Conservation (phyloP, 1,140 invertebrate genomes). For the Grapholita molesta region DNA sequence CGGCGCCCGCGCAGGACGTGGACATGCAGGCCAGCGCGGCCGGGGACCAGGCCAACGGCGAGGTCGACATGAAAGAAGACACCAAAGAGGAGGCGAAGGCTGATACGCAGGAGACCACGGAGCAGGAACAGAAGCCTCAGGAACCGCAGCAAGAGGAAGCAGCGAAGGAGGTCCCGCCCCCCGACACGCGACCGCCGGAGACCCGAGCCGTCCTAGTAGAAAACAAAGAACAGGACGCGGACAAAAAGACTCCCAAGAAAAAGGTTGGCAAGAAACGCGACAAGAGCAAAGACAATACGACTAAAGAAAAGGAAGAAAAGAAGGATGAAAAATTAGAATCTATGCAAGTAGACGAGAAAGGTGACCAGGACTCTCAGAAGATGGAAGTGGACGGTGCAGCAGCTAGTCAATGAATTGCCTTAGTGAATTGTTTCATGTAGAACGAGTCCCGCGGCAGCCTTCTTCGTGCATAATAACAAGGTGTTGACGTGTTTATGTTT, state of each 20-base stretch:
- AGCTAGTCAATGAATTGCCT: constrained; percentile 74
- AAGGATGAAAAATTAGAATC: constrained; percentile 41
- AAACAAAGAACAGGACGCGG: constrained; percentile 37
- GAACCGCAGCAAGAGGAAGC: constrained; percentile 24
- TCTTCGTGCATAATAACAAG: constrained; percentile 63
- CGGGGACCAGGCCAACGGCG: constrained; percentile 49
- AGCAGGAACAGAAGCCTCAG: not conserved
- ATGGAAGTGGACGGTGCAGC: constrained; percentile 71
- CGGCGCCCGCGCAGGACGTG: constrained; percentile 40
- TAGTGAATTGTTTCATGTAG: constrained; percentile 67
- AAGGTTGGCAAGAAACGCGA: constrained; percentile 66
- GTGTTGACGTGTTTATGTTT: constrained; percentile 73
- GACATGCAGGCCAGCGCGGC: constrained; percentile 52
- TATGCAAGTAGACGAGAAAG: constrained; percentile 66
- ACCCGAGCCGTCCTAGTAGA: constrained; percentile 25
- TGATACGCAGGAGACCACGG: not conserved
- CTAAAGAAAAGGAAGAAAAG: constrained; percentile 47
- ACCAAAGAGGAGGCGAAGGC: constrained; percentile 43
- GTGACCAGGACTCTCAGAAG: constrained; percentile 50
- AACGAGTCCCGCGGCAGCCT: constrained; percentile 32
- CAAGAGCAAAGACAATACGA: constrained; percentile 69
- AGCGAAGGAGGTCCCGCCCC: constrained; percentile 28
- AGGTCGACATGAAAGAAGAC: constrained; percentile 62
- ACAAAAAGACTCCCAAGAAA: constrained; percentile 49
- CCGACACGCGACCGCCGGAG: constrained; percentile 44